Evolutionary conservation across 2,113 vertebrate genomes (phyloP), one percentile per base, ranked within the genome.

Genomic region (Centropus unirufus): DNA sequence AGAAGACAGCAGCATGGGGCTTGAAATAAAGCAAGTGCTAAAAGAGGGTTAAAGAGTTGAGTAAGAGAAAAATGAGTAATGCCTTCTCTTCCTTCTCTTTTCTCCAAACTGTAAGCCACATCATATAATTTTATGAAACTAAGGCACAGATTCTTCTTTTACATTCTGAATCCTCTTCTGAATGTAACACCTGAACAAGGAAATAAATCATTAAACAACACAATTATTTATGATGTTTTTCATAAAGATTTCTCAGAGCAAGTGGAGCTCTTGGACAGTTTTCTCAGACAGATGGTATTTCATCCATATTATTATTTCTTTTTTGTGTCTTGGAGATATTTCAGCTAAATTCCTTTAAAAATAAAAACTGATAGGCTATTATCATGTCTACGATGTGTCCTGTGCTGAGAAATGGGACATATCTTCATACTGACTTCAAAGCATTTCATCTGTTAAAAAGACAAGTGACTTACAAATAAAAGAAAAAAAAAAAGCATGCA

Each of bases 401-500:
- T 57, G 17, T 74, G 52, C 55, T 89, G 64, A 83, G 51, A 95
- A 95, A 92, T 69, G 14, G 42, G 51, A 89, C n/a, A 12, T 36
- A 81, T 47, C 27, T 82, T 70, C 83, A 87, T 30, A 66, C 30
- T 63, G 78, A 80, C 42, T 94, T 87, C 57, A 94, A 86, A 95
- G 44, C 20, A 62, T 68, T 90, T 92, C 12, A 42, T 86, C 24
- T 91, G 30, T 74, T 68, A 91, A 87, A 94, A 90, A 66, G 34
- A 72, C 49, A 72, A 79, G 85, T 67, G 66, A 55, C 75, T 95
- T 85, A 55, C 29, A 77, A 17, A 32, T 86, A 63, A 70, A 85
- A 36, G 36, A 36, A 36, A 36, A 36, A 36, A 36, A 36, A 36
- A 36, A 36, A 80, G 14, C 5, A 2, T 83, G 15, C 70, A 62